phyloP scores from a whole-genome alignment of 2,888 invertebrate genomes.

The Tenodera sinensis region DNA sequence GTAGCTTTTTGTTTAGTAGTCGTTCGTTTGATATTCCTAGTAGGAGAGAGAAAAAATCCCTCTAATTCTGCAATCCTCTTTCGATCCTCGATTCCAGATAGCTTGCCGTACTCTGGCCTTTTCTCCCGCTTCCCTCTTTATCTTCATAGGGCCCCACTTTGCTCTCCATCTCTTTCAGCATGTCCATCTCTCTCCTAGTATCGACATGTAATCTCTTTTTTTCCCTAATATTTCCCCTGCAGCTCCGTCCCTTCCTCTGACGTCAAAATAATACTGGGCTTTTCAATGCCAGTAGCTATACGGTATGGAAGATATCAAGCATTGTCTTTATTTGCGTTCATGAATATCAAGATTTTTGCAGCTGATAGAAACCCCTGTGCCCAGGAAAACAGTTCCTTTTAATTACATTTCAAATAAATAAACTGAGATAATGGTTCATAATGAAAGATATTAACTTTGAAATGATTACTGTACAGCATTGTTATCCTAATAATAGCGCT shows the following conservation, averaged over 20 bases:
- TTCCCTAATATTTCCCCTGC: background rate
- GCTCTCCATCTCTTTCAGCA: background rate
- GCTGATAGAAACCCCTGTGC: background rate
- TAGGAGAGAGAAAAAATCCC: constrained; percentile 8
- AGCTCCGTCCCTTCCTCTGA: background rate
- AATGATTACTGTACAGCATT: too few species aligned
- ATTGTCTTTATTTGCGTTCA: background rate
- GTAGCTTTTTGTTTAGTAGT: constrained; percentile 10
- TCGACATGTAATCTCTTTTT: background rate
- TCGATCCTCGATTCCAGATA: constrained; percentile 2
- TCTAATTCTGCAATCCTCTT: constrained; percentile 21
- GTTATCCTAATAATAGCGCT: too few species aligned
- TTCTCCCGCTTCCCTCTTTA: background rate
- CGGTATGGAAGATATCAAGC: background rate
- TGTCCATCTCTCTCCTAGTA: background rate
- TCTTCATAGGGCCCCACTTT: background rate
- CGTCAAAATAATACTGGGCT: background rate
- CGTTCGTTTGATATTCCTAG: constrained; percentile 14
- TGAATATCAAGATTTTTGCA: background rate
- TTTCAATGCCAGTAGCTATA: background rate
- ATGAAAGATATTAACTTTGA: too few species aligned
- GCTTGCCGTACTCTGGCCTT: background rate
- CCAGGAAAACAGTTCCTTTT: too few species aligned
- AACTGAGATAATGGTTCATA: too few species aligned
- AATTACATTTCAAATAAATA: too few species aligned